Conservation (phyloP, 2,113 vertebrate genomes). For the Calidris pygmaea region DNA sequence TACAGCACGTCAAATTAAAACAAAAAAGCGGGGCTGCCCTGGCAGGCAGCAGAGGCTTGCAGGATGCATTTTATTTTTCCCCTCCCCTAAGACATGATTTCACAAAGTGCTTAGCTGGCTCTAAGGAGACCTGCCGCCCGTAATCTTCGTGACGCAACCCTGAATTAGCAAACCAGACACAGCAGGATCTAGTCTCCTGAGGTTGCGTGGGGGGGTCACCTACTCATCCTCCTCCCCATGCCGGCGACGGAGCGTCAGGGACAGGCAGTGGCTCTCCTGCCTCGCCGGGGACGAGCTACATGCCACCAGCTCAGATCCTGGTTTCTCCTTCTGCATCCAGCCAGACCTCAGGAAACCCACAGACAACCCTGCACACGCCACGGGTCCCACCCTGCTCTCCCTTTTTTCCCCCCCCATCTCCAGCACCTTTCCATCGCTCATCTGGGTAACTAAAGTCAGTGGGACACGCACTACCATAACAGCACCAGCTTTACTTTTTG, state of each 20-base stretch:
- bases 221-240: not conserved
- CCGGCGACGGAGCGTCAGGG: rapidly evolving
- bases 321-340: not conserved
- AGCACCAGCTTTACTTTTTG: not conserved
- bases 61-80: constrained; percentile 10
- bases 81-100: constrained; percentile 24
- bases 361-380: rapidly evolving
- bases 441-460: not conserved
- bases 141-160: not conserved
- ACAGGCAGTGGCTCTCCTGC: not conserved
- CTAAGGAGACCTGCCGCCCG: not conserved
- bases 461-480: not conserved
- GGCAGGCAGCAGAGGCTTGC: not conserved
- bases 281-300: not conserved
- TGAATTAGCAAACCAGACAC: not conserved
- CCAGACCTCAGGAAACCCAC: not conserved
- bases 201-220: not conserved
- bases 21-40: not conserved
- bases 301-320: not conserved
- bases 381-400: not conserved
- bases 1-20: not conserved
- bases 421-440: not conserved
- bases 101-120: not conserved
- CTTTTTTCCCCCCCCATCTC: not conserved
- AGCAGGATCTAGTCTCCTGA: not conserved